phyloP scores from a whole-genome alignment of 2,113 vertebrate genomes.

The Takifugu bimaculatus region DNA sequence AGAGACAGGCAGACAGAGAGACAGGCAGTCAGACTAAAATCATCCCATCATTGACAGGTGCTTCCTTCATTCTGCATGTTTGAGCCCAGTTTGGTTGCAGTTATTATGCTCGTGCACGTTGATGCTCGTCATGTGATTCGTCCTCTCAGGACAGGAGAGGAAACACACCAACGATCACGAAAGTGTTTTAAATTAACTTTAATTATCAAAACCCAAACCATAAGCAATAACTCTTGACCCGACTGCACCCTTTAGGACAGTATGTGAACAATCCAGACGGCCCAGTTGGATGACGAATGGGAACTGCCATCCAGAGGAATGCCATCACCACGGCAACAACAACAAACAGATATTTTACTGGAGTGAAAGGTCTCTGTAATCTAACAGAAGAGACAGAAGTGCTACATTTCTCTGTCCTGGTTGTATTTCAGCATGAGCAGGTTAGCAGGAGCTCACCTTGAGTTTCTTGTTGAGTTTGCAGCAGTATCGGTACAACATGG shows the following conservation, averaged over 20 bases:
- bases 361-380: not conserved
- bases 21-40: too few species aligned
- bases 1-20: too few species aligned
- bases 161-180: not conserved
- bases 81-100: not conserved
- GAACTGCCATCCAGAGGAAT: constrained; percentile 51
- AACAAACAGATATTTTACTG: not conserved
- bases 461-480: constrained; percentile 98
- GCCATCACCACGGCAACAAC: constrained; percentile 64
- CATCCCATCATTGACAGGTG: too few species aligned
- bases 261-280: constrained; percentile 12
- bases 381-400: too few species aligned
- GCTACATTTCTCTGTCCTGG: too few species aligned
- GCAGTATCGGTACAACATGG: constrained; percentile 93
- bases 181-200: too few species aligned
- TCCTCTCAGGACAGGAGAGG: too few species aligned
- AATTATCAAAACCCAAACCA: too few species aligned
- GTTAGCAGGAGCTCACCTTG: constrained; percentile 80
- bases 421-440: too few species aligned
- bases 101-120: not conserved
- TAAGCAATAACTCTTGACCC: not conserved
- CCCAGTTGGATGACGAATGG: constrained; percentile 39
- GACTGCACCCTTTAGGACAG: not conserved
- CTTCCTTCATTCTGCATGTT: too few species aligned
- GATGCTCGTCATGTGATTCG: not conserved